Conservation (phyloP, 2,113 vertebrate genomes). For the Laticauda laticaudata region DNA sequence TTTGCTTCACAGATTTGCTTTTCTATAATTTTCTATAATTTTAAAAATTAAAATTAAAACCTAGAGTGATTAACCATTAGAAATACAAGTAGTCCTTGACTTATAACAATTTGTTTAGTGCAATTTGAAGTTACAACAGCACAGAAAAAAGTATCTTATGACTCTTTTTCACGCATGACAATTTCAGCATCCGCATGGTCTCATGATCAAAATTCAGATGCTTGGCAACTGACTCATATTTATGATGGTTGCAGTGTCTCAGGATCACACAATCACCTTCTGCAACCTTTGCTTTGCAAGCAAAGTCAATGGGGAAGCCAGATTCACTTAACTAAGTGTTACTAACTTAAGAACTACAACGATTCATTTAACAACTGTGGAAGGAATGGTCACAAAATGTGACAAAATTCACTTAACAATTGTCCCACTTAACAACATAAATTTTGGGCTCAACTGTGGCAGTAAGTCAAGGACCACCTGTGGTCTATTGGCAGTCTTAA, state of each 20-base stretch:
- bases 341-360: neutral
- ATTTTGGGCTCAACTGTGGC: neutral
- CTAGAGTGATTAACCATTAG: neutral
- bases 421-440: neutral
- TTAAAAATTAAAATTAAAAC: neutral
- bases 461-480: neutral
- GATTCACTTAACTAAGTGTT: neutral
- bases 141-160: neutral
- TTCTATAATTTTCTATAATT: neutral
- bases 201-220: neutral
- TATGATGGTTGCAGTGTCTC: neutral
- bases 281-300: neutral
- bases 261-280: neutral
- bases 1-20: neutral
- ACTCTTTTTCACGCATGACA: neutral
- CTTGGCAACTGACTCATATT: neutral
- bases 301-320: neutral
- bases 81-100: neutral
- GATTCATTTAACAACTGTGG: neutral
- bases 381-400: neutral
- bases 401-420: neutral
- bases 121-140: neutral
- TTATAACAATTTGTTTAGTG: neutral
- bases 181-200: neutral
- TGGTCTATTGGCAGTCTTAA: neutral